These are phyloP conservation scores for Tachina grossa DNA, from an alignment of 2,888 invertebrate species.

Conservation along the genomic window DNA sequence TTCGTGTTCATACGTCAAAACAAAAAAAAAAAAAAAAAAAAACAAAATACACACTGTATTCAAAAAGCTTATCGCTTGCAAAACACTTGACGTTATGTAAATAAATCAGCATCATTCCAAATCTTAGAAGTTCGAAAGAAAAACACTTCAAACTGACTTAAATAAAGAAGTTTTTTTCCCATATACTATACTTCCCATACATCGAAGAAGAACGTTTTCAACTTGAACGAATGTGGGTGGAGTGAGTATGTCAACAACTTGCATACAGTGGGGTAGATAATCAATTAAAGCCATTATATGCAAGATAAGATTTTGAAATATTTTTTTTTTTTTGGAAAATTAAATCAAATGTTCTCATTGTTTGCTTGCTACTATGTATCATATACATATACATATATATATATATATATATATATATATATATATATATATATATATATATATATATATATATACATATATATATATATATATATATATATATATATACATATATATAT, in stretches of 20 bases:
- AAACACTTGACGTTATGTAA: conserved; percentile 65
- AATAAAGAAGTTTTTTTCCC: conserved; percentile 34
- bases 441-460: too few relatives aligned
- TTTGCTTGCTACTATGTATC: too few relatives aligned
- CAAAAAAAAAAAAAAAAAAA: not conserved
- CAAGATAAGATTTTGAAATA: not conserved
- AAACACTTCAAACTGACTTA: conserved; percentile 59
- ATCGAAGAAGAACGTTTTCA: not conserved
- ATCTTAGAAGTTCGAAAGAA: conserved; percentile 44
- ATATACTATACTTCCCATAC: not conserved
- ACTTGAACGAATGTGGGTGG: not conserved
- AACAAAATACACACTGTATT: conserved; percentile 18
- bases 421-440: too few relatives aligned
- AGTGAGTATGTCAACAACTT: not conserved
- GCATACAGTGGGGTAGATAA: conserved; percentile 1
- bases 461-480: too few relatives aligned
- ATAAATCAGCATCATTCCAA: conserved; percentile 68
- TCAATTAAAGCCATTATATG: not conserved
- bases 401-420: too few relatives aligned
- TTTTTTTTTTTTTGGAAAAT: too few relatives aligned
- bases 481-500: too few relatives aligned
- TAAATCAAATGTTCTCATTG: too few relatives aligned
- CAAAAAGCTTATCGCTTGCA: conserved; percentile 54
- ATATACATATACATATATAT: too few relatives aligned
- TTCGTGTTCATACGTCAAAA: not conserved